A percentile compares a stretch with the other conserved stretches of the same genome.
These are phyloP conservation scores for Sinocyclocheilus rhinocerous DNA, from an alignment of 2,113 vertebrate genomes.

Conservation along the genomic window DNA sequence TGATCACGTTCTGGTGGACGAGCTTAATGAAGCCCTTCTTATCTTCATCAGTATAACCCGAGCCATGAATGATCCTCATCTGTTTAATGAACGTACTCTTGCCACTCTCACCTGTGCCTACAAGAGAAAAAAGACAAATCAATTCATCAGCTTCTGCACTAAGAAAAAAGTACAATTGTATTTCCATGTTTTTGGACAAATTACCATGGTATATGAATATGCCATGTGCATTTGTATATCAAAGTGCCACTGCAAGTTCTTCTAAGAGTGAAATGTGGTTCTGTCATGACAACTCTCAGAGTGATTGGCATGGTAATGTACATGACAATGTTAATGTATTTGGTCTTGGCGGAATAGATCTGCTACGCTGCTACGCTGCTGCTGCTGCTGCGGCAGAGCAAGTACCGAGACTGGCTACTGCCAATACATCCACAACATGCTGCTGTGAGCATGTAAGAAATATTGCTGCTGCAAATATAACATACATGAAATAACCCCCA, in stretches of 20 bases:
- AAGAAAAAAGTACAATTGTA: background rate
- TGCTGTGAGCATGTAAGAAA: too few relatives aligned
- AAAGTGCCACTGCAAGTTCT: background rate
- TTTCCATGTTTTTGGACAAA: background rate
- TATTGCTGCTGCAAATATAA: too few relatives aligned
- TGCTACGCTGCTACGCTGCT: too few relatives aligned
- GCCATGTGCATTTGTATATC: too few relatives aligned
- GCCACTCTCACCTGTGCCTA: constrained; percentile 89
- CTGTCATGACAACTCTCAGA: too few relatives aligned
- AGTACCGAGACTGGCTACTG: too few relatives aligned
- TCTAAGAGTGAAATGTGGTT: background rate
- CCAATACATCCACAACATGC: too few relatives aligned
- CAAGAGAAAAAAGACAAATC: background rate
- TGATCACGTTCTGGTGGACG: constrained; percentile 88
- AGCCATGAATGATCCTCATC: constrained; percentile 92
- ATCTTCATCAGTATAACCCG: constrained; percentile 88
- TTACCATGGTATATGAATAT: background rate
- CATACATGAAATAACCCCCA: too few relatives aligned
- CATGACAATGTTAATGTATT: too few relatives aligned
- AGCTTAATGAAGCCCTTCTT: constrained; percentile 84
- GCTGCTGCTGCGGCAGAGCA: too few relatives aligned
- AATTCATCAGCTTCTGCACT: background rate
- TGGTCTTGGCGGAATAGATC: too few relatives aligned
- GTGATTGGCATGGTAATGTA: too few relatives aligned
- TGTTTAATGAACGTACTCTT: constrained; percentile 94